These are phyloP conservation scores for Lysandra bellargus DNA, from an alignment of 2,888 invertebrate genomes.

Conservation along the genomic window DNA sequence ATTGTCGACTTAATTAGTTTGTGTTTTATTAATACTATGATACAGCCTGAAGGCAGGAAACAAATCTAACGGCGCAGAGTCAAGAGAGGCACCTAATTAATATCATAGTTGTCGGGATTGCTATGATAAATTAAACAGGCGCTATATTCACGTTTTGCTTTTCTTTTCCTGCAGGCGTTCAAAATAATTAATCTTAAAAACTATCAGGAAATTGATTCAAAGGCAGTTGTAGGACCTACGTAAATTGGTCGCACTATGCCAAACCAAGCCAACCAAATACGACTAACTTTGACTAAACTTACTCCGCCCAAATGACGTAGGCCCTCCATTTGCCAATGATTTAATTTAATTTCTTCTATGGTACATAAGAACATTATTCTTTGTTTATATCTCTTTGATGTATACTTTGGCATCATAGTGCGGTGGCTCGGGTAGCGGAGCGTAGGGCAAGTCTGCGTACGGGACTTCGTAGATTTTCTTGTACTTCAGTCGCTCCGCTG, in stretches of 20 bases:
- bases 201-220: neutral
- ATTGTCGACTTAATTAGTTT: neutral
- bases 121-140: neutral
- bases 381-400: conserved; percentile 66
- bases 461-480: conserved; percentile 82
- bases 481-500: conserved; percentile 86
- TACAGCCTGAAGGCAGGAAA: neutral
- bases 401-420: conserved; percentile 82
- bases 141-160: neutral
- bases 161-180: neutral
- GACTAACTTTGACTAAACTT: neutral
- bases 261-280: neutral
- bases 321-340: too few species aligned
- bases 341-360: neutral
- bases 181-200: neutral
- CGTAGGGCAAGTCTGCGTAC: conserved; percentile 83
- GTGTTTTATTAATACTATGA: neutral
- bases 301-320: neutral
- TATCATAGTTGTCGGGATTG: neutral
- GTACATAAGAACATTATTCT: neutral
- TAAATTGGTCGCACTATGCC: neutral
- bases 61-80: neutral
- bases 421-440: conserved; percentile 81
- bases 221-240: too few species aligned
- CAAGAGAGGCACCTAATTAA: neutral